phyloP scores from a whole-genome alignment of 2,888 invertebrate species.

The Eupithecia subumbrata region DNA sequence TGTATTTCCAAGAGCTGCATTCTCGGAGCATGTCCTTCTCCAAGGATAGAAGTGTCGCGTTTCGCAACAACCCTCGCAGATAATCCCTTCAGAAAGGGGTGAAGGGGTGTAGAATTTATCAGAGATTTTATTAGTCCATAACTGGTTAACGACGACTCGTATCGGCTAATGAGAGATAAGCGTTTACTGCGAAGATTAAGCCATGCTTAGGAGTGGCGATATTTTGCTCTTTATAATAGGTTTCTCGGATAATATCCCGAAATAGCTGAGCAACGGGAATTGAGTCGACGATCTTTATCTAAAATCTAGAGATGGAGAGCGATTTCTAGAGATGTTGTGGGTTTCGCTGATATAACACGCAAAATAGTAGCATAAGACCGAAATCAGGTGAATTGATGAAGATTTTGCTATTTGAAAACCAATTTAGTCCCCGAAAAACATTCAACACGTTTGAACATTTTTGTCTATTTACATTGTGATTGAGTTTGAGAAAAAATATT shows the following conservation, averaged over 20 bases:
- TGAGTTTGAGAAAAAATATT: not conserved
- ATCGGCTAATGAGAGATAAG: conserved; percentile 68
- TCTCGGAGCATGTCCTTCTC: not conserved
- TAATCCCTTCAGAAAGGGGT: conserved; percentile 30
- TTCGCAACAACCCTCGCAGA: conserved; percentile 11
- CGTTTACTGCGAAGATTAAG: conserved; percentile 45
- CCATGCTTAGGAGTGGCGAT: conserved; percentile 22
- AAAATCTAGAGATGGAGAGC: not conserved
- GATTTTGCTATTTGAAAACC: not conserved
- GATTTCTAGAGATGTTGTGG: not conserved
- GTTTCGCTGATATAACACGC: too few relatives aligned
- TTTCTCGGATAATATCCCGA: not conserved
- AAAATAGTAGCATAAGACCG: too few relatives aligned
- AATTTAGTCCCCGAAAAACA: not conserved
- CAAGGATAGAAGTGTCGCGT: not conserved
- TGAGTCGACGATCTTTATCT: not conserved
- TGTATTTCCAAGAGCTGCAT: not conserved
- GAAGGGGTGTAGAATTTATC: conserved; percentile 54
- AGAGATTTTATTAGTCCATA: conserved; percentile 61
- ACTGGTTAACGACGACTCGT: conserved; percentile 57
- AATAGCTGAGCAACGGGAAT: not conserved
- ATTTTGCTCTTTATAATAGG: conserved; percentile 7
- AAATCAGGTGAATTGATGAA: not conserved
- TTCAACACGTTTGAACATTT: not conserved
- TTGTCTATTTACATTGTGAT: not conserved